These are phyloP conservation scores for Apodemia zela DNA, from an alignment of 2,888 invertebrate species.

Conservation along the genomic window DNA sequence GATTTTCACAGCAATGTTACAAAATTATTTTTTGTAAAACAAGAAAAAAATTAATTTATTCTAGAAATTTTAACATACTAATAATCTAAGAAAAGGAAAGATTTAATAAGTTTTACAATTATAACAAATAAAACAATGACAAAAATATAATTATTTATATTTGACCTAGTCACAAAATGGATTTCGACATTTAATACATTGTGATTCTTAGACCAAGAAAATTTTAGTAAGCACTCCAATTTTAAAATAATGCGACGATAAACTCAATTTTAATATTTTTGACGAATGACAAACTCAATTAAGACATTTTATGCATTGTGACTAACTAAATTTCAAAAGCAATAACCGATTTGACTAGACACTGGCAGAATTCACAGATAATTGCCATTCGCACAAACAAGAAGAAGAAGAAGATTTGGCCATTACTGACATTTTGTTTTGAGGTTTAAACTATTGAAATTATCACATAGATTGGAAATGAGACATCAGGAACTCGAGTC, in stretches of 20 bases:
- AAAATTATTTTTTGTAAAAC: not conserved
- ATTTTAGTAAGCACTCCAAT: too few species aligned
- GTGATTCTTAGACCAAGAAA: too few species aligned
- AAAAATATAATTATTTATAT: not conserved
- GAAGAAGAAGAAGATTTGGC: not conserved
- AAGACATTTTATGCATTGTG: not conserved
- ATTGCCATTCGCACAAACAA: too few species aligned
- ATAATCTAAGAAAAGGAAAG: not conserved
- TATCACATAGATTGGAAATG: constrained; percentile 44
- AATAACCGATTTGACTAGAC: too few species aligned
- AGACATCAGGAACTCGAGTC: constrained; percentile 55
- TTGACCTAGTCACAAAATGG: not conserved
- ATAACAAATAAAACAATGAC: too few species aligned
- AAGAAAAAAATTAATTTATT: not conserved
- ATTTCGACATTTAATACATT: not conserved
- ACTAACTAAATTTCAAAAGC: not conserved
- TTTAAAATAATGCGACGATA: too few species aligned
- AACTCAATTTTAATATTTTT: too few species aligned
- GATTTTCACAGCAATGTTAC: too few species aligned
- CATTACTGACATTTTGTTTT: constrained; percentile 1
- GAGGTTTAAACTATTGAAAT: constrained; percentile 17
- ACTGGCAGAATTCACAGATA: not conserved
- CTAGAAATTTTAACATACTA: not conserved
- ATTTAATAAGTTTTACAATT: too few species aligned
- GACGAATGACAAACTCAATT: too few species aligned